Evolutionary conservation across 2,113 vertebrate species (phyloP).

Genomic region (Thalassoma bifasciatum): DNA sequence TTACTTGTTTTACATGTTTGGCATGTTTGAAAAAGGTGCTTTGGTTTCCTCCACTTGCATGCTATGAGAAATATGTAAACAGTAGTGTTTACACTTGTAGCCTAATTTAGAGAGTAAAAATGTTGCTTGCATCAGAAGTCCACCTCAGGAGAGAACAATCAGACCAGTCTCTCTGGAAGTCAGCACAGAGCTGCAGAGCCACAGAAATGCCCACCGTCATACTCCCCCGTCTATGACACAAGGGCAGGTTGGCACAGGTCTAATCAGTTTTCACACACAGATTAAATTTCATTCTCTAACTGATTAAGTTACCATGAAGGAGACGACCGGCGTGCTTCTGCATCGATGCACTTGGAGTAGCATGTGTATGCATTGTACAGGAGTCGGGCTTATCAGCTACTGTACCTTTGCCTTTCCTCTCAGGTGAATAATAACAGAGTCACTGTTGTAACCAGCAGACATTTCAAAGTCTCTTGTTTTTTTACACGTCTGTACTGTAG

Average conservation of each 20-base stretch:
- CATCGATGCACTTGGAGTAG: not conserved
- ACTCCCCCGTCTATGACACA: conserved; percentile 3
- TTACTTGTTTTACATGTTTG: too few relatives aligned
- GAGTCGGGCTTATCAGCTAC: not conserved
- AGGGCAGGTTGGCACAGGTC: conserved; percentile 35
- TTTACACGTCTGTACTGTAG: too few relatives aligned
- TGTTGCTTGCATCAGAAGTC: not conserved
- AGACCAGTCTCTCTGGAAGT: not conserved
- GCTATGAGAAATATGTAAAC: not conserved
- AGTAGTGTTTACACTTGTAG: not conserved
- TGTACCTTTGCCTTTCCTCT: conserved; percentile 7
- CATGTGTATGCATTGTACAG: not conserved
- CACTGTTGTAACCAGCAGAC: conserved; percentile 1
- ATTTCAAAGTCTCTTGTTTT: conserved; percentile 18
- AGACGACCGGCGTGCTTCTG: not conserved
- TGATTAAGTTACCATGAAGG: conserved; percentile 3
- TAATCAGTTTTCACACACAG: conserved; percentile 8
- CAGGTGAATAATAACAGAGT: not conserved
- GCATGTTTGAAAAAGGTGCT: too few relatives aligned
- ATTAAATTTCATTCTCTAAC: conserved; percentile 35
- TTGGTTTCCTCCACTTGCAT: too few relatives aligned
- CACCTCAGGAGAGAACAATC: not conserved
- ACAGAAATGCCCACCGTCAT: too few relatives aligned
- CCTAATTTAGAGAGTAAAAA: not conserved
- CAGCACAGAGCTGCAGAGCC: conserved; percentile 20